phyloP scores from a whole-genome alignment of 2,113 vertebrate species.

The Lathamus discolor region DNA sequence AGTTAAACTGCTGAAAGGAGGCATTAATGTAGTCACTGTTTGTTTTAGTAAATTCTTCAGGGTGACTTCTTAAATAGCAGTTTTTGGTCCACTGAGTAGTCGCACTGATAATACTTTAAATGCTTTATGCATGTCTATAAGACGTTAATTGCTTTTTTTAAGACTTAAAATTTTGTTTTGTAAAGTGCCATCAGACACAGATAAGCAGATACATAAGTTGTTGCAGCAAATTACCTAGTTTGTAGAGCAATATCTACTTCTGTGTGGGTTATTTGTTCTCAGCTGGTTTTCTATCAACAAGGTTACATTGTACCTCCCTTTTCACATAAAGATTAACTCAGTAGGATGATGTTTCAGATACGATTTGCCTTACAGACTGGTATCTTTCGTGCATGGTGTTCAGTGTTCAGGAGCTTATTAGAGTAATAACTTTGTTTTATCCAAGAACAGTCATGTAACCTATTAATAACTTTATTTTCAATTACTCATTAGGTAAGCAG shows the following conservation, averaged over 20 bases:
- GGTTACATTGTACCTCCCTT: not conserved
- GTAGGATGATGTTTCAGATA: not conserved
- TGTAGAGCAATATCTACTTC: not conserved
- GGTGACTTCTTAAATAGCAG: not conserved
- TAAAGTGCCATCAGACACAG: not conserved
- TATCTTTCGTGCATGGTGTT: not conserved
- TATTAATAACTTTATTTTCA: not conserved
- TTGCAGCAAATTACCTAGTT: not conserved
- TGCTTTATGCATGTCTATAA: not conserved
- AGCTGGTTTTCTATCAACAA: not conserved
- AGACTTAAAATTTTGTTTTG: not conserved
- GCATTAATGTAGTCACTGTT: not conserved
- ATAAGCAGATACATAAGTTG: not conserved
- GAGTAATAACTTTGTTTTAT: not conserved
- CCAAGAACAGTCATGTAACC: not conserved
- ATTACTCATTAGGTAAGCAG: not conserved
- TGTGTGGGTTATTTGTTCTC: not conserved
- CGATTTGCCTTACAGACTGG: not conserved
- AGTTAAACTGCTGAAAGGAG: slow-evolving; percentile 5
- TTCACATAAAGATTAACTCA: not conserved
- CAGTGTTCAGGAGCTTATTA: not conserved
- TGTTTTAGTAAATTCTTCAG: not conserved
- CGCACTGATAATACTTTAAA: not conserved
- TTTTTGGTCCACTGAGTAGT: not conserved
- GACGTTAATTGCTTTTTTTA: not conserved